Evolutionary conservation across 2,888 invertebrate species (phyloP).

Genomic region (Synanthedon vespiformis): DNA sequence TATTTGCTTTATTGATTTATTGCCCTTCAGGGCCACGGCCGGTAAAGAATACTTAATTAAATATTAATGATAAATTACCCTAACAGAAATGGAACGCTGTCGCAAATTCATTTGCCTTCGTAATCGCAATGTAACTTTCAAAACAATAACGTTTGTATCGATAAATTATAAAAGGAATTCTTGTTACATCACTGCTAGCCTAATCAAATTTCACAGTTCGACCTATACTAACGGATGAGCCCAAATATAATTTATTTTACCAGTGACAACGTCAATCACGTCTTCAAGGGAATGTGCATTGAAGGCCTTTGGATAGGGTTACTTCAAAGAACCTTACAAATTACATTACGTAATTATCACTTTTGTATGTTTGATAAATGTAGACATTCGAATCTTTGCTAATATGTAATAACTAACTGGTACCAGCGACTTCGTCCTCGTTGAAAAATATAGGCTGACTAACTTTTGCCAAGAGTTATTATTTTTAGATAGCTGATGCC

Average conservation of each 20-base stretch:
- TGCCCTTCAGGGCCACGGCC: not conserved
- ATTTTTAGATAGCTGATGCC: too few relatives aligned
- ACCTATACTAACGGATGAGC: slow-evolving; percentile 22
- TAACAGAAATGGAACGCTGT: slow-evolving; percentile 5
- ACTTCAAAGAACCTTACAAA: slow-evolving; percentile 27
- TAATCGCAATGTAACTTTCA: slow-evolving; percentile 4
- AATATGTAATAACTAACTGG: too few relatives aligned
- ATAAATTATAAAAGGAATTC: slow-evolving; percentile 14
- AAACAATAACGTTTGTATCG: not conserved
- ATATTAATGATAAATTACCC: not conserved
- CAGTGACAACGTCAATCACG: slow-evolving; percentile 40
- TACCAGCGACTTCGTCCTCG: too few relatives aligned
- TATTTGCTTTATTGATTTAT: not conserved
- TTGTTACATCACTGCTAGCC: slow-evolving; percentile 29
- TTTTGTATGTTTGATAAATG: too few relatives aligned
- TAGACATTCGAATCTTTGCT: too few relatives aligned
- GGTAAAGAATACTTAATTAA: not conserved
- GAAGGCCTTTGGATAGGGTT: slow-evolving; percentile 25
- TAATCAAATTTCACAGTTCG: slow-evolving; percentile 43
- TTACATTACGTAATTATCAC: slow-evolving; percentile 17
- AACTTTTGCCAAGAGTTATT: too few relatives aligned
- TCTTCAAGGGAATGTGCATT: slow-evolving; percentile 23
- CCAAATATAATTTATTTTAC: slow-evolving; percentile 30
- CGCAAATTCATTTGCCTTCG: slow-evolving; percentile 11
- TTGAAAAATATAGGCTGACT: too few relatives aligned